Evolutionary conservation across 2,113 vertebrate genomes (phyloP).

Genomic region (Sinocyclocheilus grahami): DNA sequence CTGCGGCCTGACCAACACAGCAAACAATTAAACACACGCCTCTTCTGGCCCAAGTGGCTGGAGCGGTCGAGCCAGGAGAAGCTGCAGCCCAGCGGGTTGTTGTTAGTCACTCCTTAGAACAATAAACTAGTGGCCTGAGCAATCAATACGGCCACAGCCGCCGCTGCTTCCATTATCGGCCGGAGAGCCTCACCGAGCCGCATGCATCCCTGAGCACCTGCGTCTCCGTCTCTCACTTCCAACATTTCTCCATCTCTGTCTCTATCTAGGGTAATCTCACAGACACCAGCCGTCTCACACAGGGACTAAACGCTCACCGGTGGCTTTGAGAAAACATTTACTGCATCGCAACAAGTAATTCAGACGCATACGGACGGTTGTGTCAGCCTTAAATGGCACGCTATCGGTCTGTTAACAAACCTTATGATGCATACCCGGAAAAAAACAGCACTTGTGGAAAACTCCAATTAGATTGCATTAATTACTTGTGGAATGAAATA

Average conservation of each 20-base stretch:
- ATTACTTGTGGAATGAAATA: not conserved
- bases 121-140: constrained; percentile 79
- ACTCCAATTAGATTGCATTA: not conserved
- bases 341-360: not conserved
- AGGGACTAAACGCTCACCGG: not conserved
- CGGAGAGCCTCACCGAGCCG: constrained; percentile 34
- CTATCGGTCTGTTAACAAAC: not conserved
- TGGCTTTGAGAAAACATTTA: not conserved
- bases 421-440: not conserved
- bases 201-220: constrained; percentile 52
- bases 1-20: constrained; percentile 72
- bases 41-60: constrained; percentile 64
- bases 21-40: constrained; percentile 82
- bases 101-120: constrained; percentile 80
- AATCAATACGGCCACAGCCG: constrained; percentile 76
- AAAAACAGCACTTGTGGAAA: not conserved
- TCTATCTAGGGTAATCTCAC: constrained; percentile 28
- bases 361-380: not conserved
- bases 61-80: constrained; percentile 69
- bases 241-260: constrained; percentile 30
- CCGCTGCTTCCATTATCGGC: constrained; percentile 71
- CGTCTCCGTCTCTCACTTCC: constrained; percentile 43
- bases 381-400: not conserved
- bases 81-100: constrained; percentile 72
- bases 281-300: constrained; percentile 31